Conservation (phyloP, 2,888 invertebrate species). For the Coenonympha glycerion region DNA sequence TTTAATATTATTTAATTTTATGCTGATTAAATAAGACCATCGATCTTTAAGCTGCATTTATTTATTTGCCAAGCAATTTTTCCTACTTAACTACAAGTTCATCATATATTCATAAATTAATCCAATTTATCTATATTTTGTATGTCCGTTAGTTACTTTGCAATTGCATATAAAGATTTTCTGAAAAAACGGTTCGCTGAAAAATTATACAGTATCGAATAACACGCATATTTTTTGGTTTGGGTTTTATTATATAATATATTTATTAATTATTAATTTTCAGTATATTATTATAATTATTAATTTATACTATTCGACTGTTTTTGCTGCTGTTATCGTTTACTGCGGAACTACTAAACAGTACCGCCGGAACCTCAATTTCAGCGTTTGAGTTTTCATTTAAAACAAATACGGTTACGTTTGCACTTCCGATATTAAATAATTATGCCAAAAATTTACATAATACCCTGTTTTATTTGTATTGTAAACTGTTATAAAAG, state of each 20-base stretch:
- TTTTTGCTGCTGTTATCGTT: slow-evolving; percentile 6
- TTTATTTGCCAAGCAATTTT: too few species aligned
- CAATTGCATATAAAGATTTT: not conserved
- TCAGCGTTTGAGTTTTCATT: slow-evolving; percentile 15
- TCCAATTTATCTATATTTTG: too few species aligned
- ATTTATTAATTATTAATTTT: not conserved
- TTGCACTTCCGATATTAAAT: slow-evolving; percentile 11
- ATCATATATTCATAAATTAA: too few species aligned
- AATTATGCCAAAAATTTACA: not conserved
- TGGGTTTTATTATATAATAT: not conserved
- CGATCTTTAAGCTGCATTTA: too few species aligned
- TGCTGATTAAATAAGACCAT: too few species aligned
- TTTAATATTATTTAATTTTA: too few species aligned
- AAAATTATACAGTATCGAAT: not conserved
- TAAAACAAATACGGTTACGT: slow-evolving; percentile 15
- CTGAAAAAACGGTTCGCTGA: not conserved
- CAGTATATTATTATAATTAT: not conserved
- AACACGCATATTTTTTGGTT: not conserved
- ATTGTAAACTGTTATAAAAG: not conserved
- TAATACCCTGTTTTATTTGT: not conserved
- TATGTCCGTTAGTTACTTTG: too few species aligned
- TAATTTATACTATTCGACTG: not conserved
- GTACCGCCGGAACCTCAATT: slow-evolving; percentile 25
- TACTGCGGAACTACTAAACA: slow-evolving; percentile 12
- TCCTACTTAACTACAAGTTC: too few species aligned